Percentiles rank a stretch among this genome's conserved stretches.
These are phyloP conservation scores for Frankliniella fusca DNA, from an alignment of 2,888 invertebrate species.

Conservation along the genomic window DNA sequence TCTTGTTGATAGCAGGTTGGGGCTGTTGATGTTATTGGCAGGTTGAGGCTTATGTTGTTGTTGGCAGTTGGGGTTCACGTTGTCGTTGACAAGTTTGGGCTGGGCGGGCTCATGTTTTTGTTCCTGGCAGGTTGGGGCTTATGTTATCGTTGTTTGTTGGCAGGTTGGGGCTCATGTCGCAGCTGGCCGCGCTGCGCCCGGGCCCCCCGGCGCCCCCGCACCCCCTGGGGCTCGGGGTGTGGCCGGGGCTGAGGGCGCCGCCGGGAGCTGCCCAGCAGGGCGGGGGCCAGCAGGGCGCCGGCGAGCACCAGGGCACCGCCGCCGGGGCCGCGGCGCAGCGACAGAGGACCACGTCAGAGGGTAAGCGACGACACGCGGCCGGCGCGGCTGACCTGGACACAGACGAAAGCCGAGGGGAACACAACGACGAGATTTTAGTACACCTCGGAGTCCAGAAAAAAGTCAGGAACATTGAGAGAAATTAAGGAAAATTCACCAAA, in stretches of 20 bases:
- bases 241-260: background rate
- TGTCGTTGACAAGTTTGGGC: too few relatives aligned
- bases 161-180: slow-evolving; percentile 18
- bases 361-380: background rate
- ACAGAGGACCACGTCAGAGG: background rate
- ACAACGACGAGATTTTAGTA: too few relatives aligned
- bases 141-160: background rate
- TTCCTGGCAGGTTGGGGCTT: too few relatives aligned
- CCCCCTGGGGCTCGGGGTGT: background rate
- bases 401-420: too few relatives aligned
- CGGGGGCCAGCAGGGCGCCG: background rate
- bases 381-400: too few relatives aligned
- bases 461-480: too few relatives aligned
- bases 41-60: background rate
- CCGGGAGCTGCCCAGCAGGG: background rate
- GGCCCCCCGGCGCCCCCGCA: background rate
- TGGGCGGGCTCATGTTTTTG: too few relatives aligned
- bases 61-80: background rate
- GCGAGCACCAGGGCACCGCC: background rate
- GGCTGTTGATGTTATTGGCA: background rate
- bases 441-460: too few relatives aligned
- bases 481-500: too few relatives aligned
- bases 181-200: background rate
- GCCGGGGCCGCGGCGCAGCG: background rate
- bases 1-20: too few relatives aligned